Evolutionary conservation across 2,113 vertebrate genomes (phyloP), one percentile per base, ranked within the genome.

Genomic region (Notothenia rossii): DNA sequence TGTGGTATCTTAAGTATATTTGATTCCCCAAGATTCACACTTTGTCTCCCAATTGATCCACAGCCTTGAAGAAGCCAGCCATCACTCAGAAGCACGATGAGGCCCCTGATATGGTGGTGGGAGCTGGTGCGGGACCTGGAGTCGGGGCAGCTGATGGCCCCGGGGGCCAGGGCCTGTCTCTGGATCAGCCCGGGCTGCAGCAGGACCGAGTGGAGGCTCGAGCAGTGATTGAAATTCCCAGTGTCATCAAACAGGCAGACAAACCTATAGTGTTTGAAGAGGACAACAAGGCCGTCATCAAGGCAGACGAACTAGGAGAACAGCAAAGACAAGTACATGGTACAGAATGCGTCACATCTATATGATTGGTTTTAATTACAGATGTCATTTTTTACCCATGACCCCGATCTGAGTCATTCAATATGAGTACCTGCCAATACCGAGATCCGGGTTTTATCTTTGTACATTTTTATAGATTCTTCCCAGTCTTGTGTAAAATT

Each of bases 271-370:
- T 93, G 14, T 90, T 94, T 50, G 93, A 94, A 62, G 94, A 95
- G 73, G 90, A 95, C 74, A 94, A 90, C 87, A 96, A 95, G 82
- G 92, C 70, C 2, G 91, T 63, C 15, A 89, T 95, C 33, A 92
- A 89, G 72, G 94, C 94, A 1, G 95, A 95, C 15, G 95, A 95
- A 81, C 78, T 95, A 59, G 95, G 95, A 73, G 95, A 95, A 75
- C 93, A 94, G 62, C 88, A 90, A 43, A 90, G 90, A 64, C 94
- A 94, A 50, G 65, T 92, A 7, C 75, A 33, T 92, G 94, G 95
- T 95, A 88, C 36, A 65, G 53, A 58, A 72, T 66, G 14, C 50
- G 59, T 10, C 11, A 65, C 40, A 12, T 56, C 22, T 13, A 22
- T 4, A 0, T 46, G 7, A 76, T 66, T 36, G 1, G 15, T 64